phyloP scores from a whole-genome alignment of 2,113 vertebrate species.

The Centropus unirufus region DNA sequence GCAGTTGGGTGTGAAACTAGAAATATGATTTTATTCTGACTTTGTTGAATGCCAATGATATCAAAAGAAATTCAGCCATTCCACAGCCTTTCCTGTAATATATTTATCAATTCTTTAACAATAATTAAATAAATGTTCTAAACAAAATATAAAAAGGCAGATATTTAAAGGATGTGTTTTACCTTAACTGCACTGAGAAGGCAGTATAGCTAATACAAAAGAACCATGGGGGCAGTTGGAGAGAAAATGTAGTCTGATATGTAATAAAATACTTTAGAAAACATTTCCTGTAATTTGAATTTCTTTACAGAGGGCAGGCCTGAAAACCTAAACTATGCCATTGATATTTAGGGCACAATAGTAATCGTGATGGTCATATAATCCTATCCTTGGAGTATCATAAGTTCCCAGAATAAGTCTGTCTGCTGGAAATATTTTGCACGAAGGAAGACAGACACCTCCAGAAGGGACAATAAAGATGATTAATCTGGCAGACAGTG shows the following conservation, averaged over 20 bases:
- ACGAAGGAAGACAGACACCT: slow-evolving; percentile 27
- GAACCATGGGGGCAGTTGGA: neutral
- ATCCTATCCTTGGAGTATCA: neutral
- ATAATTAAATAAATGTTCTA: neutral
- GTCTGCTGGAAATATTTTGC: slow-evolving; percentile 42
- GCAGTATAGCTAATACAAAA: neutral
- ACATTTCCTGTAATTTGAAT: neutral
- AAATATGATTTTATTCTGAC: neutral
- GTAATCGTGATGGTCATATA: neutral
- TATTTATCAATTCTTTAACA: neutral
- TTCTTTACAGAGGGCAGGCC: neutral
- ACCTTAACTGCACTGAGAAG: neutral
- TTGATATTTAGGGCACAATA: neutral
- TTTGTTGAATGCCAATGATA: neutral
- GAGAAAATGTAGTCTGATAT: slow-evolving; percentile 1
- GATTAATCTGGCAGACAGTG: slow-evolving; percentile 51
- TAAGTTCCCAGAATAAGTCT: slow-evolving; percentile 28
- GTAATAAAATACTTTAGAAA: neutral
- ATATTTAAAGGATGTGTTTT: neutral
- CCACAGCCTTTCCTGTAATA: neutral
- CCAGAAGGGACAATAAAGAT: slow-evolving; percentile 47
- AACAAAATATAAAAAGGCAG: neutral
- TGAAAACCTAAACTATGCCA: neutral
- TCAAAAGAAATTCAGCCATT: neutral
- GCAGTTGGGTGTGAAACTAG: neutral